Evolutionary conservation across 2,797 vertebrate species (phyloP).

Genomic region (Artibeus jamaicensis): DNA sequence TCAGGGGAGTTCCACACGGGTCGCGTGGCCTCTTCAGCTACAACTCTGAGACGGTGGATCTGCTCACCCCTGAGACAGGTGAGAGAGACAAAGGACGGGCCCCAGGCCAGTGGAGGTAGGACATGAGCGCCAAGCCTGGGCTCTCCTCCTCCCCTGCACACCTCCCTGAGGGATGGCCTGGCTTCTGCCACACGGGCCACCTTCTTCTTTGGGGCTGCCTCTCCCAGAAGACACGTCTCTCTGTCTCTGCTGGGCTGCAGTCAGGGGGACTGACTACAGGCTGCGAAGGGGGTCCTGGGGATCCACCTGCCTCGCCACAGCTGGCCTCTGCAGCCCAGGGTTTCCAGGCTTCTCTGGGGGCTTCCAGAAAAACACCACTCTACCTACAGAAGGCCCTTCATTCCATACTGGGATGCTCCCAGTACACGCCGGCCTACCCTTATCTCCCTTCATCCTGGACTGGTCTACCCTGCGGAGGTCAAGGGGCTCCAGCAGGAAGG

Average conservation of each 20-base stretch:
- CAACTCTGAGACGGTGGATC: not conserved
- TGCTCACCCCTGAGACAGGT: not conserved
- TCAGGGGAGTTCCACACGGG: not conserved
- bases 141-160: not conserved
- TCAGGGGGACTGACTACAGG: no score
- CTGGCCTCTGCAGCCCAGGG: not conserved
- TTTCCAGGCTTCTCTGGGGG: not conserved
- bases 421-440: not conserved
- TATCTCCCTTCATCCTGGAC: not conserved
- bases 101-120: not conserved
- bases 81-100: not conserved
- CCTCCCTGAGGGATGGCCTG: not conserved
- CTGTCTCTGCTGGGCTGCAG: not conserved
- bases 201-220: not conserved
- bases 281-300: not conserved
- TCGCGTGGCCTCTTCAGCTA: not conserved
- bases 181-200: not conserved
- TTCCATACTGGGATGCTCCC: not conserved
- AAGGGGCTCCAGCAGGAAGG: not conserved
- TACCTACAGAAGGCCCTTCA: not conserved
- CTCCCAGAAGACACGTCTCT: not conserved
- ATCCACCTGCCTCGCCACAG: not conserved
- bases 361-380: not conserved
- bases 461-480: no score
- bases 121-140: not conserved